phyloP scores from a whole-genome alignment of 2,888 invertebrate species.

The Himalopsyche japonica region DNA sequence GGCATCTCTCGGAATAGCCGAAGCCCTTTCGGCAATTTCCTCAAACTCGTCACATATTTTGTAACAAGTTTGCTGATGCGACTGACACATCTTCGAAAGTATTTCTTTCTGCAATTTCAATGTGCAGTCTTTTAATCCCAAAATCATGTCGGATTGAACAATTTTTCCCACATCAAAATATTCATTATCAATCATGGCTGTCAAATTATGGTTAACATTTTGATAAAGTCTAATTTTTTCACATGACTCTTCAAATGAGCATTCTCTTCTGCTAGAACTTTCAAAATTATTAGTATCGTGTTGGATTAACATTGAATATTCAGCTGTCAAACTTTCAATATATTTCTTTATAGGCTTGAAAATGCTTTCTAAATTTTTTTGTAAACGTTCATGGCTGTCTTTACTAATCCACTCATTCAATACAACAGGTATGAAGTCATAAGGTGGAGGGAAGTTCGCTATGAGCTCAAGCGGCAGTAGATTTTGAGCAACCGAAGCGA shows the following conservation, averaged over 20 bases:
- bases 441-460: slow-evolving; percentile 9
- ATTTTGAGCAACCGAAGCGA: slow-evolving; percentile 61
- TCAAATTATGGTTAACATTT: slow-evolving; percentile 62
- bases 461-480: slow-evolving; percentile 61
- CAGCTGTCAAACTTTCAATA: slow-evolving; percentile 55
- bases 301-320: slow-evolving; percentile 64
- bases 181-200: slow-evolving; percentile 66
- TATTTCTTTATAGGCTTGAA: slow-evolving; percentile 64
- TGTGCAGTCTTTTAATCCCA: slow-evolving; percentile 63
- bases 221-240: slow-evolving; percentile 66
- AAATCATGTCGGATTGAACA: slow-evolving; percentile 65
- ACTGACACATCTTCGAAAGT: slow-evolving; percentile 64
- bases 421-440: slow-evolving; percentile 54
- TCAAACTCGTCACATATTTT: slow-evolving; percentile 75
- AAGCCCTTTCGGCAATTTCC: slow-evolving; percentile 67
- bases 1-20: slow-evolving; percentile 75
- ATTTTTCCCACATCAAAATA: slow-evolving; percentile 70
- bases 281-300: slow-evolving; percentile 53
- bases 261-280: slow-evolving; percentile 55
- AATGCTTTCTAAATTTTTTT: slow-evolving; percentile 56
- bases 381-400: slow-evolving; percentile 58
- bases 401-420: slow-evolving; percentile 62
- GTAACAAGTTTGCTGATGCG: slow-evolving; percentile 68
- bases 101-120: slow-evolving; percentile 63
- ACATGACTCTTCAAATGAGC: slow-evolving; percentile 63